Evolutionary conservation across 2,113 vertebrate species (phyloP), one percentile per base, ranked within the genome.

Genomic region (Bothrops jararaca): DNA sequence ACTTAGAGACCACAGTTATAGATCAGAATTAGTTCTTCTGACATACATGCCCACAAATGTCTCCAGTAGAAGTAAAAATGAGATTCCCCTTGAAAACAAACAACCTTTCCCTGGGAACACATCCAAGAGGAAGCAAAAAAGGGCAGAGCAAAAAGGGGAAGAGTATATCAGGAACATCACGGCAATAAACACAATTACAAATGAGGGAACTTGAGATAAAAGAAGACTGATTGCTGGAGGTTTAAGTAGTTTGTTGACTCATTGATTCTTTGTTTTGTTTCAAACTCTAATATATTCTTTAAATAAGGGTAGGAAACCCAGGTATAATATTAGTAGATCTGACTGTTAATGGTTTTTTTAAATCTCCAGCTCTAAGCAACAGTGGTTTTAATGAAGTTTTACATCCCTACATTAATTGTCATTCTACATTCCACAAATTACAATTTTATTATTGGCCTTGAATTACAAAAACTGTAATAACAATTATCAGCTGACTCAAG

Each of bases 201-300:
- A 85, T 69, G 57, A 50, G 45, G 53, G 74, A 91, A 60, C 12
- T 20, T 85, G 42, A 90, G 54, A 92, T 92, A 92, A 92, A 45
- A 45, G 45, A 86, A 89, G 85, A 50, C 42, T 89, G 11, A 26
- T 89, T 58, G 85, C 26, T 89, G 64, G 60, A 45, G 34, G 13
- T 8, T 7, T 85, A 85, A 85, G 52, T 50, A 80, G 45, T 85
- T 85, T 90, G 42, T 39, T 85, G 53, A 48, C 54, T 58, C 53
- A 86, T 53, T 89, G 60, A 20, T 74, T 88, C 34, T 80, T 80
- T 22, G 74, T 22, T 80, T 80, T 42, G 74, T 34, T n/a, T n/a
- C 15, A 92, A 20, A 64, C 15, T 56, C 52, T 48, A 20, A 22
- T 50, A 26, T 20, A 18, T n/a, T 23, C 8, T 53, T 64, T 74